Base-by-base conservation (phyloP, 2,113 vertebrate genomes). In the Manacus vitellinus region DNA sequence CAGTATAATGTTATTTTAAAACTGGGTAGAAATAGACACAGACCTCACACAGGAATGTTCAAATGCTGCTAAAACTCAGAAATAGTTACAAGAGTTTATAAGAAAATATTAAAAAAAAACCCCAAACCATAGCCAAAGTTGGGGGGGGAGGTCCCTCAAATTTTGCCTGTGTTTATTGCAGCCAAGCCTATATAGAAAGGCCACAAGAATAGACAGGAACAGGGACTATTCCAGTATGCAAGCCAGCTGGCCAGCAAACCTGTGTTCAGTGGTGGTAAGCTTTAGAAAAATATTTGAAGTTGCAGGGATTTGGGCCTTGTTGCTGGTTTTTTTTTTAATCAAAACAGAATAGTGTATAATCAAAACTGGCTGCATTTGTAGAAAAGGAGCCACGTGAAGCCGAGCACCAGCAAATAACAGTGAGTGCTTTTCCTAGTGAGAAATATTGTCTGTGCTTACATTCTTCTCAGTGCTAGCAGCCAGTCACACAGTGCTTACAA, bases 381-480 rank as follows among this genome's bases (percentile, higher is more conserved):
- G 28, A 71, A 77, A 74, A 30, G 37, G 14, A 94, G 14, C n/a
- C 33, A 47, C 27, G 23, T 10, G 10, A 91, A 91, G 8, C 55
- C 67, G n/a, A 92, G 70, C 21, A 47, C 8, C 18, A 46, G 47
- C 41, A 83, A 74, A 31, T 55, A 88, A 91, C 47, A 66, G n/a
- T 12, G 47, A 92, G 31, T 21, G 8, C 18, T 54, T 80, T 71
- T 89, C 62, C 78, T 77, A 78, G 70, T 47, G 28, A 49, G 61
- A 97, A 83, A 89, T 59, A 77, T 16, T 81, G 47, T 49, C 74
- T 43, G 63, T 4, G 4, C 54, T 71, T 58, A 39, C 37, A 88
- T 92, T 84, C 46, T 77, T 55, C 63, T 90, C 95, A 70, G 28
- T 49, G 59, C 76, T 58, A 93, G 43, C 58, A 89, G 70, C 55